Base-by-base conservation (phyloP, 2,797 vertebrate species). In the Apogon hyalosoma region DNA sequence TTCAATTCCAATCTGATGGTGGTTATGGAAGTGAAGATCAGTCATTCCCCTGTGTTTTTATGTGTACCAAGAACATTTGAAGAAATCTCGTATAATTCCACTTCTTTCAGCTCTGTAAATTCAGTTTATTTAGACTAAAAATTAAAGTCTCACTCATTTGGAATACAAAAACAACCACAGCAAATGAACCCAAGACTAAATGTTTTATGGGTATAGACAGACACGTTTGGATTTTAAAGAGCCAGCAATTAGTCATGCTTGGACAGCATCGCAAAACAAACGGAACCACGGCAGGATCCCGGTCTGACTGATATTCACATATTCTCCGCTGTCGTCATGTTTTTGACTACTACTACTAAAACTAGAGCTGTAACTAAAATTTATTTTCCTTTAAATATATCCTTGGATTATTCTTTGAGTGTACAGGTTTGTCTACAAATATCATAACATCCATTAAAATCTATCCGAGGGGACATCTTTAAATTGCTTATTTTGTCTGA, bases 21-120 rank as follows among this genome's bases (percentile, higher is more conserved):
- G 33, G 59, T 59, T 53, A 65, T 77, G 79, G 63, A 54, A 50
- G 11, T 52, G 54, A 77, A 66, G 79, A 65, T 82, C 80, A 70
- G 60, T 41, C 39, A 15, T 7, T 18, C 18, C 31, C 66, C 39
- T 11, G 36, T 0, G 47, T 51, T 14, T 48, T 60, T 63, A 19
- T 69, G 15, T 69, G 58, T 3, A 18, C 42, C 8, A 4, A 52
- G 50, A 64, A 50, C 58, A 39, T 56, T 19, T 48, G 43, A 62
- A 61, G 40, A 63, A 38, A 36, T 67, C 56, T n/a, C 2, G 13
- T 71, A 19, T 39, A 31, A n/a, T 3, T 36, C 33, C 33, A 36
- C 33, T 36, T 36, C 33, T 41, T 57, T 60, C 61, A 15, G 38
- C 21, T 19, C 47, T 3, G 13, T 55, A 54, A 54, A 21, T 67